Evolutionary conservation across 2,113 vertebrate species (phyloP).

Genomic region (Oryzias celebensis): DNA sequence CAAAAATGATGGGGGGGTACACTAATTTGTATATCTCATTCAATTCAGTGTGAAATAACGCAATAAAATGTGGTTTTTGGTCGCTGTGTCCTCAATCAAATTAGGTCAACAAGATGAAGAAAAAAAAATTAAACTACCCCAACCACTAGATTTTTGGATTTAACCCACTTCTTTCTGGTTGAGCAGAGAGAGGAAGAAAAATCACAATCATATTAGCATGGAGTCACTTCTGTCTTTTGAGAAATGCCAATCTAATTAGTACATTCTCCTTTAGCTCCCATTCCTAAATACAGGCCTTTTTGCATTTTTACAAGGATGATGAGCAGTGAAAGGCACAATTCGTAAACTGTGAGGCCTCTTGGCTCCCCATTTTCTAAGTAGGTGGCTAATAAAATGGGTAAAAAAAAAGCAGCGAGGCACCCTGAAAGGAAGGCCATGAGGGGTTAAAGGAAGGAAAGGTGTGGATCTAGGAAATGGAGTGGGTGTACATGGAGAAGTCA

Average conservation of each 20-base stretch:
- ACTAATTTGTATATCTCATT: no score
- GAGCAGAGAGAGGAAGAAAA: slow-evolving; percentile 33
- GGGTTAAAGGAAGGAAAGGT: slow-evolving; percentile 6
- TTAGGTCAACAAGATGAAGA: no score
- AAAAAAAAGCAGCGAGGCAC: slow-evolving; percentile 50
- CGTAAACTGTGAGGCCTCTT: slow-evolving; percentile 51
- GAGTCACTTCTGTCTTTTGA: slow-evolving; percentile 74
- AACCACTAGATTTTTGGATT: slow-evolving; percentile 15
- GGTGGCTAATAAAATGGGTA: slow-evolving; percentile 69
- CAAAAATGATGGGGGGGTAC: no score
- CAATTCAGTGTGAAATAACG: no score
- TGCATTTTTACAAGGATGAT: slow-evolving; percentile 65
- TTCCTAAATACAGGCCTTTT: slow-evolving; percentile 61
- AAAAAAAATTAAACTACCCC: no score
- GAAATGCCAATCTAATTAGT: slow-evolving; percentile 77
- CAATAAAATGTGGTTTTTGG: no score
- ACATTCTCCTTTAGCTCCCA: slow-evolving; percentile 54
- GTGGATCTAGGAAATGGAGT: no score
- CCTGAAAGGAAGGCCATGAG: slow-evolving; percentile 21
- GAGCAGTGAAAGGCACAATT: slow-evolving; percentile 66
- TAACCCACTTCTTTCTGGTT: slow-evolving; percentile 46
- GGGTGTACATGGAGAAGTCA: no score
- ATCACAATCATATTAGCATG: slow-evolving; percentile 65
- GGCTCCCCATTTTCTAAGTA: slow-evolving; percentile 62
- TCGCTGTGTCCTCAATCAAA: no score